These are phyloP conservation scores for Scelioninae gen. 1 DNA, from an alignment of 2,888 invertebrate genomes.

Conservation along the genomic window DNA sequence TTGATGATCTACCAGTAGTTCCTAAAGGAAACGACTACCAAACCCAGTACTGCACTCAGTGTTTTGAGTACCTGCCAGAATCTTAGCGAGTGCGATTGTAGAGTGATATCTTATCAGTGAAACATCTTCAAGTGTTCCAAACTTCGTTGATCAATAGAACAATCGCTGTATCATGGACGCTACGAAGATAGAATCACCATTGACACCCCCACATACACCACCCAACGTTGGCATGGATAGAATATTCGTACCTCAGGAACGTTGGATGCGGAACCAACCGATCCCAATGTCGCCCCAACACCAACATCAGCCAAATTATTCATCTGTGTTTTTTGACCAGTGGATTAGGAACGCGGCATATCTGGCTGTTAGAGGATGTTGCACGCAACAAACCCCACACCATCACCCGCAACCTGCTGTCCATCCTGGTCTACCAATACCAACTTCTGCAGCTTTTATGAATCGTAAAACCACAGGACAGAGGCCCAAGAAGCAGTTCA, in stretches of 20 bases:
- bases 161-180: conserved; percentile 76
- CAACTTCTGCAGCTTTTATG: conserved; percentile 85
- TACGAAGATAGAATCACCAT: conserved; percentile 81
- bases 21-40: neutral
- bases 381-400: conserved; percentile 83
- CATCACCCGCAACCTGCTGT: conserved; percentile 73
- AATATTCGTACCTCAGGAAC: conserved; percentile 63
- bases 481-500: conserved; percentile 86
- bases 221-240: conserved; percentile 71
- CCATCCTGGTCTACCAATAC: conserved; percentile 77
- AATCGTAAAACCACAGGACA: conserved; percentile 91
- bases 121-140: too few relatives aligned
- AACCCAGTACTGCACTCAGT: neutral
- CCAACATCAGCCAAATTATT: conserved; percentile 77
- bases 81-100: neutral
- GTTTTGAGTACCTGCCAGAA: neutral
- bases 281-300: conserved; percentile 69
- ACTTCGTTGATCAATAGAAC: conserved; percentile 2
- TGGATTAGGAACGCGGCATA: conserved; percentile 81
- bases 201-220: conserved; percentile 82
- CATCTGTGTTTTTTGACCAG: conserved; percentile 78
- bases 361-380: conserved; percentile 81
- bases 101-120: too few relatives aligned
- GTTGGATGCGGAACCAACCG: conserved; percentile 77
- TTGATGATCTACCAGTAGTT: neutral